A percentile compares a stretch with the other conserved stretches of the same genome.
Evolutionary conservation across 2,888 invertebrate genomes (phyloP).

Genomic region (Aelia acuminata): DNA sequence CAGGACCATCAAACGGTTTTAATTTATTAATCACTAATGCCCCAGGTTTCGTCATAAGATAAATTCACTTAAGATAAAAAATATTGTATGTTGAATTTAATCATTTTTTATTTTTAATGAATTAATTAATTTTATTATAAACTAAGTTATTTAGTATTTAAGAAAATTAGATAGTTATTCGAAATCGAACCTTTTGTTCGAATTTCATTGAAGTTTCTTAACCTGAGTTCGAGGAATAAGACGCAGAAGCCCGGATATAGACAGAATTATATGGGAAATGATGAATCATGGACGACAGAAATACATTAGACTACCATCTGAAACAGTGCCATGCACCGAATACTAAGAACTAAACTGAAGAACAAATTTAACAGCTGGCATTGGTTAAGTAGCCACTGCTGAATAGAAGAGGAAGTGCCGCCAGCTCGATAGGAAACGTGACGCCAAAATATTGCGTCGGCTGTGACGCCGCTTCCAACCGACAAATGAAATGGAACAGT

Average conservation of each 20-base stretch:
- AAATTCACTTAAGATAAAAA: no score
- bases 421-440: slow-evolving; percentile 6
- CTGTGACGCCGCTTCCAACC: neutral
- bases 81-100: no score
- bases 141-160: no score
- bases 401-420: slow-evolving; percentile 6
- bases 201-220: no score
- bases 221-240: neutral
- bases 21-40: no score
- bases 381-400: neutral
- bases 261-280: neutral
- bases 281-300: neutral
- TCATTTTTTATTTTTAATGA: no score
- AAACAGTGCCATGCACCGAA: neutral
- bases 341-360: neutral
- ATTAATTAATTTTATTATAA: no score
- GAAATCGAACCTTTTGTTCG: no score
- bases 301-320: neutral
- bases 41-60: no score
- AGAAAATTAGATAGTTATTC: no score
- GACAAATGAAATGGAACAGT: slow-evolving; percentile 38
- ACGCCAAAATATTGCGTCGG: slow-evolving; percentile 42
- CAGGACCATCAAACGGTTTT: no score
- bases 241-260: neutral
- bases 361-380: neutral